Evolutionary conservation across 2,797 vertebrate genomes (phyloP), one percentile per base, ranked within the genome.

Genomic region (Danio kyathit): DNA sequence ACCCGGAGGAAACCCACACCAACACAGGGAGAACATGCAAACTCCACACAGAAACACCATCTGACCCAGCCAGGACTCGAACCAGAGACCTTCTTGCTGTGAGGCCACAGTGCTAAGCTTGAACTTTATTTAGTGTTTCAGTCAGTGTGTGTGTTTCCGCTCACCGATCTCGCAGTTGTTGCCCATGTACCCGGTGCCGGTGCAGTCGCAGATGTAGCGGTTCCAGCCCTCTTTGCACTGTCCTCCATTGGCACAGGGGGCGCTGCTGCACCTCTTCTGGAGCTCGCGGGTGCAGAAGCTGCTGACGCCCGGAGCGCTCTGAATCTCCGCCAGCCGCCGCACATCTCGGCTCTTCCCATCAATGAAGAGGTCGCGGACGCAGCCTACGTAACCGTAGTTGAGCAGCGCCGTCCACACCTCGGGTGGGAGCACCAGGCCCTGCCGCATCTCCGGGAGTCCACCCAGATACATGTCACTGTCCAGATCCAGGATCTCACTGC

Each of bases 161-260:
- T 91, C 88, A 97, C 96, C 97, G 87, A 95, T 95, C 86, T 97
- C 96, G 41, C 97, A 98, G 88, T 95, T 95, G 76, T 89, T 88
- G 2, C 97, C 97, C 87, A 97, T 93, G 92, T 92, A 97, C 4
- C 96, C 97, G 0, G 96, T 97, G 87, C 95, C 96, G 0, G 92
- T 91, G 83, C 97, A 98, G 82, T 99, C 97, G 17, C 97, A 98
- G 72, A 97, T 91, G 89, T 96, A 97, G 61, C 97, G 95, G 93
- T 98, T 99, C 97, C 97, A 99, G 41, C 97, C 97, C 87, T 99
- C 97, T 1, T 96, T 94, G 85, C 97, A 99, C 40, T 95, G 63
- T 0, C 97, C 97, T 0, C 89, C 93, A 0, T 96, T 96, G 7
- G 89, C 94, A 71, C 97, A 99, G 17, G 97, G 96, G 0, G 92